Evolutionary conservation across 2,113 vertebrate genomes (phyloP), one percentile per base, ranked within the genome.

Genomic region (Malurus alboscapulatus): DNA sequence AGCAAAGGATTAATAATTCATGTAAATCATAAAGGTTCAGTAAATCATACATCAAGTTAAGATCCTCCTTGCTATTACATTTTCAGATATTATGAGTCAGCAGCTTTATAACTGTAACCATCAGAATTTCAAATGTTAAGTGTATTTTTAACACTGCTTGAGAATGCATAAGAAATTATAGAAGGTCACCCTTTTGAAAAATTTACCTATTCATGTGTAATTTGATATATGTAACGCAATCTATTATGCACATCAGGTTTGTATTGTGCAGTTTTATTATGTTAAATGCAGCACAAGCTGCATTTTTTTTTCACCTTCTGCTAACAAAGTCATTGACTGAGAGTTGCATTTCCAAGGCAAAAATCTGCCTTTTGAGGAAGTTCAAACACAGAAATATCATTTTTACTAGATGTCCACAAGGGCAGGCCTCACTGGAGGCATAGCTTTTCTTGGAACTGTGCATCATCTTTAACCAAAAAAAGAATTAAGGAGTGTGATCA

Each of bases 121-220:
- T 98, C 98, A 98, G 98, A 99, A 98, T 98, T 99, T 98, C 98
- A 99, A 98, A 99, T 98, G 97, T 98, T 98, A 98, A 98, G 98
- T 98, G 97, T 98, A 98, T 97, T 97, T 98, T 97, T 97, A 97
- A 98, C 97, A 94, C 95, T 96, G 89, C 90, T 97, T 96, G 96
- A 97, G 78, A 96, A 95, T 98, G 98, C 97, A 96, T 97, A 97
- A 98, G 97, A 98, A 98, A 98, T 98, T 92, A 94, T 50, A 96
- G 96, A 96, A 97, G 93, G 93, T 97, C 92, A 91, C 89, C 90
- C 74, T 95, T 84, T 72, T 96, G 77, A 95, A 97, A 97, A 97
- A 97, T 96, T 93, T 96, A 91, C 95, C 67, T 74, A 59, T 83
- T 58, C 83, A 67, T 94, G 89, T 95, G 82, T 96, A 97, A 97